Evolutionary conservation across 1,140 invertebrate genomes (phyloP).

Genomic region (Monomorium pharaonis): DNA sequence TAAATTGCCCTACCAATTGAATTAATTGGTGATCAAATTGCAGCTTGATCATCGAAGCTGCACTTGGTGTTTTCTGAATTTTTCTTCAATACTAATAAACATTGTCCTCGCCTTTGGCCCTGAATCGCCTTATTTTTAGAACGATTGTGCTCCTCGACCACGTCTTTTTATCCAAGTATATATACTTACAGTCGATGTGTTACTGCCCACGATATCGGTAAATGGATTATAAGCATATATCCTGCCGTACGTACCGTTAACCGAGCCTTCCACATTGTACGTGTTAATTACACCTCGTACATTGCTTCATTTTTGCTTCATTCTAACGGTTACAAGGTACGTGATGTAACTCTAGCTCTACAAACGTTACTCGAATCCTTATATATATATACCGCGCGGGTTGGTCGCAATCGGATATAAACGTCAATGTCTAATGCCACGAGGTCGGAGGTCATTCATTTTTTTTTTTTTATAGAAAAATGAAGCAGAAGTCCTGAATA

Average conservation of each 20-base stretch:
- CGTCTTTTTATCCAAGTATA: constrained; percentile 9
- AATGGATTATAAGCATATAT: constrained; percentile 28
- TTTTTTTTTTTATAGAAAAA: constrained; percentile 12
- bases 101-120: not conserved
- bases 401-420: not conserved
- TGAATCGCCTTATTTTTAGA: constrained; percentile 36
- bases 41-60: not conserved
- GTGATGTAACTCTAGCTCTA: constrained; percentile 10
- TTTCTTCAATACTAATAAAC: not conserved
- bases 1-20: not conserved
- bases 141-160: not conserved
- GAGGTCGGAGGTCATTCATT: not conserved
- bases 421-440: not conserved
- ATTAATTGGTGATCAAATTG: not conserved
- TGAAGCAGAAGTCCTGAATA: not conserved
- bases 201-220: constrained; percentile 24
- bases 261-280: not conserved
- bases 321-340: not conserved
- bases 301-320: not conserved
- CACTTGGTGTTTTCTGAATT: not conserved
- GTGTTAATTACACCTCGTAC: constrained; percentile 1
- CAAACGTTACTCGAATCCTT: no score
- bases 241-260: not conserved
- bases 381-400: no score
- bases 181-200: constrained; percentile 34